These are phyloP conservation scores for Eulithis testata DNA, from an alignment of 2,888 invertebrate genomes.

Conservation along the genomic window DNA sequence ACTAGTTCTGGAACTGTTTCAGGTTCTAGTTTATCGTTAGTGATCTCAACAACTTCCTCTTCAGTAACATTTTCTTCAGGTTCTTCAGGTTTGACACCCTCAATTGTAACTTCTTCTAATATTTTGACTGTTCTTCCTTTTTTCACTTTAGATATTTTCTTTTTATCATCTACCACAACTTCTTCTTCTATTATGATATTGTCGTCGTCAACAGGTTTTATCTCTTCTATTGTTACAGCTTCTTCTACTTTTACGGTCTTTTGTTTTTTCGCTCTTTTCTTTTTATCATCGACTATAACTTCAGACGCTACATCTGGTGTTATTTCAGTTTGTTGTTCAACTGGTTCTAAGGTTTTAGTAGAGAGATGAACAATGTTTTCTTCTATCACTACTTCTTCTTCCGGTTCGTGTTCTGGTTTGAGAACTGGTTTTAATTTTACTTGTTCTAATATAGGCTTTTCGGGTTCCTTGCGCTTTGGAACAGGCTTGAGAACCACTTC, in stretches of 20 bases:
- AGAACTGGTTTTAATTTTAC: slow-evolving; percentile 67
- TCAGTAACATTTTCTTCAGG: slow-evolving; percentile 29
- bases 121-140: slow-evolving; percentile 43
- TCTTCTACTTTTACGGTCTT: slow-evolving; percentile 47
- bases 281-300: slow-evolving; percentile 66
- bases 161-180: slow-evolving; percentile 13
- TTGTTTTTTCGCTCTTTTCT: slow-evolving; percentile 45
- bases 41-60: slow-evolving; percentile 25
- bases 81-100: slow-evolving; percentile 20
- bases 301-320: slow-evolving; percentile 65
- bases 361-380: slow-evolving; percentile 59
- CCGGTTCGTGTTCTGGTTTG: slow-evolving; percentile 54
- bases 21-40: slow-evolving; percentile 1
- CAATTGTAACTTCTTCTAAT: slow-evolving; percentile 51
- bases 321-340: slow-evolving; percentile 68
- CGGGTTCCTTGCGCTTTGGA: slow-evolving; percentile 58
- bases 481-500: slow-evolving; percentile 77
- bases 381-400: slow-evolving; percentile 68
- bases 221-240: slow-evolving; percentile 46
- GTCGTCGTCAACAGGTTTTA: slow-evolving; percentile 23
- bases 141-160: slow-evolving; percentile 26
- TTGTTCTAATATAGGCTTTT: slow-evolving; percentile 78
- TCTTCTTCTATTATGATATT: slow-evolving; percentile 21
- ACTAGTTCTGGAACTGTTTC: slow-evolving; percentile 1
- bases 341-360: slow-evolving; percentile 51